A percentile compares a stretch with the other conserved stretches of the same genome.
These are phyloP conservation scores for Lanius collurio DNA, from an alignment of 2,113 vertebrate genomes.

Conservation along the genomic window DNA sequence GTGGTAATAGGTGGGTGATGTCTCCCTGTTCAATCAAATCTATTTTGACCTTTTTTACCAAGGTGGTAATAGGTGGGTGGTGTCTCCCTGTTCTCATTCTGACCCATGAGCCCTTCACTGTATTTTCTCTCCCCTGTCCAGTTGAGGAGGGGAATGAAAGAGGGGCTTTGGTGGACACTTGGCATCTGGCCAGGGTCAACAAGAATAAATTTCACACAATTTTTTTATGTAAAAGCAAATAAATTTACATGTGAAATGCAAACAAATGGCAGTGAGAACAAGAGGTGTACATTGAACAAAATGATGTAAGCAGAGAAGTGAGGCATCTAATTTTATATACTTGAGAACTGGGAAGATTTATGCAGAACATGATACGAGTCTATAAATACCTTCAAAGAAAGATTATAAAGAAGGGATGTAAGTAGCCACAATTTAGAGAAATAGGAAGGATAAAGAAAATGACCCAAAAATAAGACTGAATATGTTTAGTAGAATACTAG, in stretches of 20 bases:
- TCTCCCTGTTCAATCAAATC: neutral
- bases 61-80: rapidly evolving
- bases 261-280: neutral
- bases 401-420: conserved; percentile 23
- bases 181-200: neutral
- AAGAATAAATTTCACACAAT: neutral
- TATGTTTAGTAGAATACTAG: conserved; percentile 32
- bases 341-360: conserved; percentile 42
- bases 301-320: neutral
- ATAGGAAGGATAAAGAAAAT: conserved; percentile 21
- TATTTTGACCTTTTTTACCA: neutral
- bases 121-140: neutral
- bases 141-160: neutral
- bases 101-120: rapidly evolving
- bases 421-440: conserved; percentile 36
- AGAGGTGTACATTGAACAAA: neutral
- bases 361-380: conserved; percentile 1
- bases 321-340: conserved; percentile 2
- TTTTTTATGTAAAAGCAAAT: neutral
- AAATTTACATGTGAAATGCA: neutral
- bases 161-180: neutral
- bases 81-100: neutral
- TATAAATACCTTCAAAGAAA: conserved; percentile 59
- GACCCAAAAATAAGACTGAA: conserved; percentile 46
- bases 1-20: rapidly evolving